phyloP scores from a whole-genome alignment of 2,888 invertebrate genomes.

The Polia nebulosa region DNA sequence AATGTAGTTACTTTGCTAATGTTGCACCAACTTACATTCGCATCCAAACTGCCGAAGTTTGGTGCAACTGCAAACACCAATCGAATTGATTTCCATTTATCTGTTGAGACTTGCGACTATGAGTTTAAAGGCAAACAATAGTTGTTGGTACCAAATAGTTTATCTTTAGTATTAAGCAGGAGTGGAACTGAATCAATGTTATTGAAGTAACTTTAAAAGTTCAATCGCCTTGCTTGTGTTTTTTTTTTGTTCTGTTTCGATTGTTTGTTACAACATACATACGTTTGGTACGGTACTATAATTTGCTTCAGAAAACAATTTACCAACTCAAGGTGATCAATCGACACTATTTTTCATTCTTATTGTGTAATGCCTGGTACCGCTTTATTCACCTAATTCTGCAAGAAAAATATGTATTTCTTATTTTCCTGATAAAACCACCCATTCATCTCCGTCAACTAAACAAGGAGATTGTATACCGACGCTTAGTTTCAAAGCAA shows the following conservation, averaged over 20 bases:
- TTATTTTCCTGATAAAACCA: not conserved
- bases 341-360: constrained; percentile 12
- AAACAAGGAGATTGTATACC: constrained; percentile 7
- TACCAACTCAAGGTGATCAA: constrained; percentile 16
- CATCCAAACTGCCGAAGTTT: constrained; percentile 48
- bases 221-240: constrained; percentile 28
- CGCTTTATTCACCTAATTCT: not conserved
- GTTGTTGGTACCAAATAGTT: constrained; percentile 46
- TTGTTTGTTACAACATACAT: constrained; percentile 16
- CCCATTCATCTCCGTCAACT: constrained; percentile 28
- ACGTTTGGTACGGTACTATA: constrained; percentile 13
- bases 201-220: constrained; percentile 38
- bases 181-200: constrained; percentile 40
- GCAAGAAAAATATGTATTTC: constrained; percentile 9
- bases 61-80: constrained; percentile 44
- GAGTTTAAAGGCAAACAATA: constrained; percentile 51
- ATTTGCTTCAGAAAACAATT: constrained; percentile 22
- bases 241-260: constrained; percentile 24
- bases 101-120: constrained; percentile 34
- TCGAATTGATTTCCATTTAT: constrained; percentile 58
- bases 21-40: constrained; percentile 39
- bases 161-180: constrained; percentile 41
- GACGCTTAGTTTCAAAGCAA: constrained; percentile 23
- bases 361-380: constrained; percentile 12
- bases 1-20: constrained; percentile 30